Evolutionary conservation across 2,797 vertebrate species (phyloP).

Genomic region (Sebastes umbrosus): DNA sequence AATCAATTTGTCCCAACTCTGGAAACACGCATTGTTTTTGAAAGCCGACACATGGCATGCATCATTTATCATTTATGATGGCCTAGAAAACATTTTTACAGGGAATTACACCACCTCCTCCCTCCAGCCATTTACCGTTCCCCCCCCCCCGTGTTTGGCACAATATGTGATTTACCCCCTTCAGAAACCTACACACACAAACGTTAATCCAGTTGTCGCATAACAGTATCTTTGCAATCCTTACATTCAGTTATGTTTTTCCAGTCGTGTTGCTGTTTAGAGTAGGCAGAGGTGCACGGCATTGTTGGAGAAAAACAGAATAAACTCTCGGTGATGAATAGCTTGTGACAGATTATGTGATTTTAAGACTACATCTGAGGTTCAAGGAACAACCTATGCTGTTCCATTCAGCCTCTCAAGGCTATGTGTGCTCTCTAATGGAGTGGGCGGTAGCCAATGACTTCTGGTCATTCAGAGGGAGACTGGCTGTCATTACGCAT

Average conservation of each 20-base stretch:
- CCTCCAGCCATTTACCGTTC: not conserved
- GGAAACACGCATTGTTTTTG: constrained; percentile 25
- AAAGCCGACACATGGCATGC: constrained; percentile 23
- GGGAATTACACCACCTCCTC: constrained; percentile 34
- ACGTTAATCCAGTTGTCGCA: constrained; percentile 31
- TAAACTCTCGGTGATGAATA: constrained; percentile 39
- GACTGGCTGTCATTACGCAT: constrained; percentile 59
- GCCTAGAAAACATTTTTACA: constrained; percentile 47
- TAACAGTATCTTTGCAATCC: not conserved
- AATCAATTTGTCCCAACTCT: constrained; percentile 33
- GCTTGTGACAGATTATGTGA: constrained; percentile 59
- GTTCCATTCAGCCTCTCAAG: constrained; percentile 42
- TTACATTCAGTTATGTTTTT: not conserved
- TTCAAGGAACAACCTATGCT: constrained; percentile 55
- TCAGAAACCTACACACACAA: constrained; percentile 9
- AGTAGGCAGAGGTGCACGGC: constrained; percentile 1
- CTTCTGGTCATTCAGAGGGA: constrained; percentile 54
- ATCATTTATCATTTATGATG: constrained; percentile 51
- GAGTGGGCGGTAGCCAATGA: constrained; percentile 42
- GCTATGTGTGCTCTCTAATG: constrained; percentile 60
- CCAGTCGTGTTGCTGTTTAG: not conserved
- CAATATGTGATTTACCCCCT: not conserved
- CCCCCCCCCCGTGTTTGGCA: not conserved
- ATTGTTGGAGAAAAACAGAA: constrained; percentile 8
- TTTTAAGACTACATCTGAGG: constrained; percentile 53